Percentiles rank a stretch among this genome's conserved stretches.
These are phyloP conservation scores for Drosophila subquinaria DNA, from an alignment of 2,888 invertebrate genomes.

Conservation along the genomic window DNA sequence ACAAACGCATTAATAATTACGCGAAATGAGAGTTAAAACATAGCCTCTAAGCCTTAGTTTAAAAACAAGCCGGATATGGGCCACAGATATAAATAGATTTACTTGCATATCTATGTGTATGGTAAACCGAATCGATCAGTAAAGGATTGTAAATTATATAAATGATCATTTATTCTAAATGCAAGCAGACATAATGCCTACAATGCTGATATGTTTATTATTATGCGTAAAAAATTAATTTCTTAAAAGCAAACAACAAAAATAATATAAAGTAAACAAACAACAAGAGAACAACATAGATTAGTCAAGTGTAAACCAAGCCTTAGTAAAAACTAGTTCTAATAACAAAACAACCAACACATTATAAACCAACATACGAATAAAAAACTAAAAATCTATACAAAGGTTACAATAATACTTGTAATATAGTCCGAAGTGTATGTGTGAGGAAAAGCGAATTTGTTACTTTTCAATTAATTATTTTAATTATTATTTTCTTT, in stretches of 20 bases:
- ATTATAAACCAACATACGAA: constrained; percentile 33
- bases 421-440: constrained; percentile 67
- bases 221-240: constrained; percentile 61
- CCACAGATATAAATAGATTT: constrained; percentile 34
- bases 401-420: constrained; percentile 63
- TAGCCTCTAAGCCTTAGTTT: constrained; percentile 49
- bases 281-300: constrained; percentile 52
- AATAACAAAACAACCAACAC: constrained; percentile 44
- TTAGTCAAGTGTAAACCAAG: constrained; percentile 76
- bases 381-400: constrained; percentile 53
- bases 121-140: constrained; percentile 50
- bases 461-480: constrained; percentile 53
- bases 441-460: constrained; percentile 20
- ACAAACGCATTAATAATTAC: constrained; percentile 65
- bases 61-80: constrained; percentile 27
- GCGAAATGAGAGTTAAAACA: constrained; percentile 50
- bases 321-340: constrained; percentile 77
- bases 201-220: constrained; percentile 57
- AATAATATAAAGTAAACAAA: constrained; percentile 42
- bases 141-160: constrained; percentile 61
- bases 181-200: constrained; percentile 30
- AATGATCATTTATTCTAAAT: constrained; percentile 53
- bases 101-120: constrained; percentile 19
- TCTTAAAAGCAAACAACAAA: constrained; percentile 57
- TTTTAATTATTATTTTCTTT: constrained; percentile 44